Evolutionary conservation across 2,113 vertebrate species (phyloP).

Genomic region (Grus americana): DNA sequence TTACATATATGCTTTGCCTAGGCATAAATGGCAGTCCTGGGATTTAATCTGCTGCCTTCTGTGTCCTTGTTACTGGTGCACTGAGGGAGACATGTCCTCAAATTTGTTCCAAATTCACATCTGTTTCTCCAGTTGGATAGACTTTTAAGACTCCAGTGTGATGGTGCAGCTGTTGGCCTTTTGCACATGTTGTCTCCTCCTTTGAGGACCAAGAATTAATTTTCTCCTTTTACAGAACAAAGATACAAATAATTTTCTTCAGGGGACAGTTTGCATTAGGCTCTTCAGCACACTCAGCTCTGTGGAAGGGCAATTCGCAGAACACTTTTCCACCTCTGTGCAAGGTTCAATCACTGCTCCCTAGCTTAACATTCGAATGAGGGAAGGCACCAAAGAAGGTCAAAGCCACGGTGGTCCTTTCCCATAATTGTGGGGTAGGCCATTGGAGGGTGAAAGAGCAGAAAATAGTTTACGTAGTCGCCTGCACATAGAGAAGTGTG

Average conservation of each 20-base stretch:
- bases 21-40: neutral
- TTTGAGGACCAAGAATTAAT: neutral
- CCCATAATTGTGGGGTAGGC: neutral
- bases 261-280: neutral
- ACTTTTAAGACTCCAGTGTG: neutral
- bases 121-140: constrained; percentile 28
- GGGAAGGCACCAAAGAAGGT: neutral
- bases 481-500: neutral
- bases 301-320: neutral
- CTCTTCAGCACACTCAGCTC: neutral
- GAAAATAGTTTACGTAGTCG: neutral
- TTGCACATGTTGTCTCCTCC: neutral
- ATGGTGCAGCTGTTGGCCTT: constrained; percentile 30
- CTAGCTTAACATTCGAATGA: neutral
- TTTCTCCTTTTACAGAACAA: neutral
- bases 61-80: neutral
- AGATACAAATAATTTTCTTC: neutral
- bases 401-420: neutral
- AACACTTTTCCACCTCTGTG: neutral
- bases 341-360: neutral
- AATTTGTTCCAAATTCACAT: constrained; percentile 7
- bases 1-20: neutral
- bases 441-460: neutral
- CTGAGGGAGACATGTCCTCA: neutral
- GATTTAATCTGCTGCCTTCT: neutral